Conservation (phyloP, 2,113 vertebrate species). For the Mastomys natalensis region DNA sequence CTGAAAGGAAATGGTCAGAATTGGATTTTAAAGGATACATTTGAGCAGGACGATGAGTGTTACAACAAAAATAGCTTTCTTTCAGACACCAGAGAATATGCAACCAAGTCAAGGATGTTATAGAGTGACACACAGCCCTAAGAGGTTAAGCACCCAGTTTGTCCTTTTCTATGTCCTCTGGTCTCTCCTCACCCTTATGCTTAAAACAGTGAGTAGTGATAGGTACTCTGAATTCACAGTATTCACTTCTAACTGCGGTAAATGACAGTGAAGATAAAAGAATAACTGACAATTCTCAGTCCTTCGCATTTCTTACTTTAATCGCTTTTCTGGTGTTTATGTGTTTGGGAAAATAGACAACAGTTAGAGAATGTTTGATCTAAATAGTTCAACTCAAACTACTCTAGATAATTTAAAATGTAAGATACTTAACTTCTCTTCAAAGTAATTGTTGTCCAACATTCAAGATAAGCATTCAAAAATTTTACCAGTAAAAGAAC, state of each 20-base stretch:
- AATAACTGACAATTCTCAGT: not conserved
- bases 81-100: not conserved
- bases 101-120: not conserved
- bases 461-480: slow-evolving; percentile 36
- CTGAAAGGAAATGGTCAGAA: slow-evolving; percentile 84
- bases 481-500: slow-evolving; percentile 34
- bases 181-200: not conserved
- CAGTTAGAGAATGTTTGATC: not conserved
- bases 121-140: not conserved
- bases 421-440: slow-evolving; percentile 26
- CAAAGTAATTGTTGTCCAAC: slow-evolving; percentile 35
- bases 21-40: slow-evolving; percentile 20
- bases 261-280: not conserved
- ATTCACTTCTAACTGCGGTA: not conserved
- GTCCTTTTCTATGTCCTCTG: not conserved
- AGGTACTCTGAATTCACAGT: not conserved
- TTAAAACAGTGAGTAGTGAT: slow-evolving; percentile 3
- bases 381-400: not conserved
- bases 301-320: slow-evolving; percentile 3
- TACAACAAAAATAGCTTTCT: not conserved
- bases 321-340: not conserved
- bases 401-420: slow-evolving; percentile 31
- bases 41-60: not conserved
- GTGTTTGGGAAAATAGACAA: not conserved
- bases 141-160: not conserved